phyloP scores from a whole-genome alignment of 2,797 vertebrate species.

The Anguilla obscura region DNA sequence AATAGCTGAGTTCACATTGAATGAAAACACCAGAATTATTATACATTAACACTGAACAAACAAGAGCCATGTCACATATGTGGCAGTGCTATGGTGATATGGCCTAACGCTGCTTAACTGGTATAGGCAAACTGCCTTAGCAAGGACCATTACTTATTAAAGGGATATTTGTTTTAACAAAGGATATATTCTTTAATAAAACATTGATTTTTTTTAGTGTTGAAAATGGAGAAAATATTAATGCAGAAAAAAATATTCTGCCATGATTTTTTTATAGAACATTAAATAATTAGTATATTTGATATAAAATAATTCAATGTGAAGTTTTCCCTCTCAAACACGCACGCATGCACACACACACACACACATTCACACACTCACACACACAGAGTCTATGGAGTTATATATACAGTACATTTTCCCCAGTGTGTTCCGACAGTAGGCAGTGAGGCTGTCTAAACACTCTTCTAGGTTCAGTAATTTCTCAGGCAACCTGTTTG shows the following conservation, averaged over 20 bases:
- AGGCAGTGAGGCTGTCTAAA: constrained; percentile 22
- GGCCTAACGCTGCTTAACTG: not conserved
- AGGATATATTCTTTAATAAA: not conserved
- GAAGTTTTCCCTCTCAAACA: not conserved
- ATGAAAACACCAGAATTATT: not conserved
- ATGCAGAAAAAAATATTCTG: not conserved
- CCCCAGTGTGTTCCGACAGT: constrained; percentile 8
- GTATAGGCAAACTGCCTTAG: not conserved
- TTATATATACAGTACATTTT: not conserved
- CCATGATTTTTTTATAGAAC: no score
- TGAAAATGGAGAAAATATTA: not conserved
- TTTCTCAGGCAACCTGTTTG: constrained; percentile 20
- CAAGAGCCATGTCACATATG: not conserved
- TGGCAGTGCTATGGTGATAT: not conserved
- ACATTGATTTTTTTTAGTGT: not conserved
- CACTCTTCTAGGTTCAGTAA: not conserved
- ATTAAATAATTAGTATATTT: not conserved
- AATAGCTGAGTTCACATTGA: not conserved
- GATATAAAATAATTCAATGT: not conserved
- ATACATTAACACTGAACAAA: not conserved
- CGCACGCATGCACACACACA: not conserved
- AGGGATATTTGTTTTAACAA: not conserved
- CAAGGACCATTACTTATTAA: not conserved
- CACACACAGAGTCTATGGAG: not conserved
- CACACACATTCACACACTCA: not conserved